Evolutionary conservation across 2,113 vertebrate genomes (phyloP), one percentile per base, ranked within the genome.

Genomic region (Catagonus wagneri): DNA sequence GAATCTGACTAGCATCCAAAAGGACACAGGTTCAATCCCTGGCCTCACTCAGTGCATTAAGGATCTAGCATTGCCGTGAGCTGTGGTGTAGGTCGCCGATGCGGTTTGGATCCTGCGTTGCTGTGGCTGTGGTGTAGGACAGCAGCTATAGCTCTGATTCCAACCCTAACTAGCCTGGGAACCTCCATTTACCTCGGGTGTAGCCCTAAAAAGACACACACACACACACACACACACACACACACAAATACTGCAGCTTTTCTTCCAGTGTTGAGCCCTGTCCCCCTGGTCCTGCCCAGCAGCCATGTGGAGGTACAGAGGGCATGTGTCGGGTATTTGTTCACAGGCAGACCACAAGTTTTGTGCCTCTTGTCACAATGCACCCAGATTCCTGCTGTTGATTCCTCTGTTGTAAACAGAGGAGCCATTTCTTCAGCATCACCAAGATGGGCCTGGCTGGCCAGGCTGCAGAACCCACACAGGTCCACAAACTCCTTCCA

Each of bases 231-330:
- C 44, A 44, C 8, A 44, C 44, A 44, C 44, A 44, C 8, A 44
- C 8, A 44, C 44, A 44, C 7, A 15, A 56, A 12, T 0, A 2
- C 29, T 0, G 75, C 14, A 13, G 50, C 29, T n/a, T 52, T 23
- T 20, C 32, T 34, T 14, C 75, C 50, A n/a, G 2, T 6, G 13
- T 1, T 19, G 50, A 54, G 50, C 17, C 17, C 44, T 56, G 29
- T 1, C 1, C 11, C 75, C 1, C 3, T 12, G 75, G 63, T 65
- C 75, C 75, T 12, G 3, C 52, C 25, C 52, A 7, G 52, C 11
- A 14, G 75, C 29, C 63, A 4, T 1, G 1, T 1, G 1, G 44
- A 22, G 52, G 29, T 20, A 0, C 29, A 2, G 52, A 17, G 52
- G 17, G 3, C 75, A 7, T 1, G 11, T 2, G 75, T 11, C 14